Percentiles rank a stretch among this genome's conserved stretches.
These are phyloP conservation scores for Myotis planiceps DNA, from an alignment of 2,797 vertebrate species.

Conservation along the genomic window DNA sequence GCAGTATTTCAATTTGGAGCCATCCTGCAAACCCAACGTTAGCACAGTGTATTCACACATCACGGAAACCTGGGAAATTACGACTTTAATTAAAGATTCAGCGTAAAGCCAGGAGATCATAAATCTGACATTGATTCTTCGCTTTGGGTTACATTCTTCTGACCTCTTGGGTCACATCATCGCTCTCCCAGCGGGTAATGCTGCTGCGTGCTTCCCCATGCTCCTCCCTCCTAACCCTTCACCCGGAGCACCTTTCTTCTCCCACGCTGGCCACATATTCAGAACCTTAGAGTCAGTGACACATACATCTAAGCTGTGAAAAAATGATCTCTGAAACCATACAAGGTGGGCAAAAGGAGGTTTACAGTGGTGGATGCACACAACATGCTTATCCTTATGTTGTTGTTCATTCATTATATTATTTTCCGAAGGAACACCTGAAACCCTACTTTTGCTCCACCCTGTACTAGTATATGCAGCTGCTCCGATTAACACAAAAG, in stretches of 20 bases:
- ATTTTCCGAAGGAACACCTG: neutral
- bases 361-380: neutral
- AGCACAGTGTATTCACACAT: constrained; percentile 48
- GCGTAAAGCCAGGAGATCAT: constrained; percentile 59
- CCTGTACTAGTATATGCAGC: too few relatives aligned
- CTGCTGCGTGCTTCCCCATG: neutral
- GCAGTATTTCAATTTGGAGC: constrained; percentile 58
- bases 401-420: neutral
- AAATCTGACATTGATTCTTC: constrained; percentile 73
- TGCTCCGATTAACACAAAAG: neutral
- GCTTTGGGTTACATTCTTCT: neutral
- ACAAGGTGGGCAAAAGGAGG: neutral
- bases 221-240: neutral
- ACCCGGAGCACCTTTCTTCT: neutral
- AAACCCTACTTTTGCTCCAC: too few relatives aligned
- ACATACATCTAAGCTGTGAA: neutral
- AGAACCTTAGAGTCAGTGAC: neutral
- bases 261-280: neutral
- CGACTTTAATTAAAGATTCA: constrained; percentile 78
- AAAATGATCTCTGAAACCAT: neutral
- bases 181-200: neutral
- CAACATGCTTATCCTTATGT: neutral
- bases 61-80: constrained; percentile 74
- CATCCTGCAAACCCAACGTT: constrained; percentile 56
- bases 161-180: constrained; percentile 32